Evolutionary conservation across 2,113 vertebrate genomes (phyloP).

Genomic region (Hippolais icterina): DNA sequence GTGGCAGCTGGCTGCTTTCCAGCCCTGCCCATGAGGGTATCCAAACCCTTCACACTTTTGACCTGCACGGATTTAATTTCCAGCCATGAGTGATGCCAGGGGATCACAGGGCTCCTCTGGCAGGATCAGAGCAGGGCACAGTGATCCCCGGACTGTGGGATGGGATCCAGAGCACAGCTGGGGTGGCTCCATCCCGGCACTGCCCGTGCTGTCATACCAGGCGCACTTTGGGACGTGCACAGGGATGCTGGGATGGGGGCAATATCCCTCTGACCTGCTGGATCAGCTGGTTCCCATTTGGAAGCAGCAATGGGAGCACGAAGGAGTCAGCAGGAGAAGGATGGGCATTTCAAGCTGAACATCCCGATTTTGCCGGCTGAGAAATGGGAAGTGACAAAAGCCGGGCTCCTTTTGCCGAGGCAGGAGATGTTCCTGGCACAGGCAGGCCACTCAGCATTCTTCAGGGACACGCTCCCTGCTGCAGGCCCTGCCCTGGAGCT

Average conservation of each 20-base stretch:
- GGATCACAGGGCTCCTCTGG: background rate
- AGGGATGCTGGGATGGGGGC: background rate
- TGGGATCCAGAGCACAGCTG: background rate
- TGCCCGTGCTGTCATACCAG: background rate
- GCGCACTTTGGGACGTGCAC: background rate
- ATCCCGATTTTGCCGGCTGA: background rate
- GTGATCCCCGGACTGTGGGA: background rate
- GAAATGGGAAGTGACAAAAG: slow-evolving; percentile 21
- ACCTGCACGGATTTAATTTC: background rate
- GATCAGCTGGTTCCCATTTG: background rate
- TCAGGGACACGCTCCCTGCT: background rate
- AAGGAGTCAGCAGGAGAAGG: background rate
- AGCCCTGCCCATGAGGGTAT: background rate
- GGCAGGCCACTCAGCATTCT: background rate
- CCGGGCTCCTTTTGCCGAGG: background rate
- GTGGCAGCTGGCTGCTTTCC: background rate
- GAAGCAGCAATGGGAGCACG: rapidly evolving
- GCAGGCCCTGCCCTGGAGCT: background rate
- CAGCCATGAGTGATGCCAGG: background rate
- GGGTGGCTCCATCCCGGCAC: background rate
- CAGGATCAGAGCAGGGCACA: background rate
- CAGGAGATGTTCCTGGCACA: background rate
- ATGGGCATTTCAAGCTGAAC: background rate
- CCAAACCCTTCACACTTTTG: background rate
- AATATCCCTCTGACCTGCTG: background rate